Evolutionary conservation across 2,888 invertebrate genomes (phyloP).

Genomic region (Scrobipalpa atriplicella): DNA sequence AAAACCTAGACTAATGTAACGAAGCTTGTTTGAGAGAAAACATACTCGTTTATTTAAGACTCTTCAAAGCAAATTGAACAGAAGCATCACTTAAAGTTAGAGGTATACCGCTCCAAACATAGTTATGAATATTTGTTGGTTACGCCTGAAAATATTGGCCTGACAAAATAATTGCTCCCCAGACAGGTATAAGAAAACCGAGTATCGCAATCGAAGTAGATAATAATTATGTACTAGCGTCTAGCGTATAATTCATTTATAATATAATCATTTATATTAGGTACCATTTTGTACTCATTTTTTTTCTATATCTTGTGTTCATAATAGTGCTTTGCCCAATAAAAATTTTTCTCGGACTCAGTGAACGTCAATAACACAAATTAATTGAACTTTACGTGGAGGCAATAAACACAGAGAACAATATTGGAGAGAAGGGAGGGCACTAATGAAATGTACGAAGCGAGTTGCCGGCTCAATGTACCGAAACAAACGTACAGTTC

Average conservation of each 20-base stretch:
- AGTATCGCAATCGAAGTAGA: no score
- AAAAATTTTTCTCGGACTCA: constrained; percentile 40
- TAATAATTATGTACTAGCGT: no score
- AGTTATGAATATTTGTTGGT: neutral
- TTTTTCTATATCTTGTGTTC: no score
- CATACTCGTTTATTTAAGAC: neutral
- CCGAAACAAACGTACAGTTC: constrained; percentile 67
- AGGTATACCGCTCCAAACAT: neutral
- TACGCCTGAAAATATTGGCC: neutral
- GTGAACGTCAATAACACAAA: constrained; percentile 64
- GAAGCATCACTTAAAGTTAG: neutral
- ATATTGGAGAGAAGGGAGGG: constrained; percentile 58
- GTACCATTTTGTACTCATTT: no score
- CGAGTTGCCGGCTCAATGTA: constrained; percentile 68
- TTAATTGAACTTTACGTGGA: constrained; percentile 69
- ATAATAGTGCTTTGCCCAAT: no score
- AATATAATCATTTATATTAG: no score
- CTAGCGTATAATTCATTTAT: no score
- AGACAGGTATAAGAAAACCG: neutral
- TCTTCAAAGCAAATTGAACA: neutral
- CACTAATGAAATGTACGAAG: constrained; percentile 77
- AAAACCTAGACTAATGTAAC: neutral
- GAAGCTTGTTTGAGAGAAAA: neutral
- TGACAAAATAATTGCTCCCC: neutral
- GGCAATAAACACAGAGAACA: constrained; percentile 65